These are phyloP conservation scores for Protomyctophum bolini DNA, from an alignment of 2,113 vertebrate genomes.

Conservation along the genomic window DNA sequence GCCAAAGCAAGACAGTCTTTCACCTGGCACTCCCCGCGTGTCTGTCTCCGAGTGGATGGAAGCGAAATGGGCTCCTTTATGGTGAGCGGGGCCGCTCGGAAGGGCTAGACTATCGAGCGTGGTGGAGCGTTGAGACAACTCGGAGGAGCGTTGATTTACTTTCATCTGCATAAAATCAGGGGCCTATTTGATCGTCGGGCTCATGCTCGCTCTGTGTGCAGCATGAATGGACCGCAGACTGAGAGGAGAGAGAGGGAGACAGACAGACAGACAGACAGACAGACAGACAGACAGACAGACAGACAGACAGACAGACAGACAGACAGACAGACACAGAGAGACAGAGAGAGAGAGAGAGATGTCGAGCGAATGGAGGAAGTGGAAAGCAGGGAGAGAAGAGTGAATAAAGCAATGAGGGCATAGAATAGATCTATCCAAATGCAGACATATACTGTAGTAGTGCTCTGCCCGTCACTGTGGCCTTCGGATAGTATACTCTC, in stretches of 20 bases:
- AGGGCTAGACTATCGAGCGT: slow-evolving; percentile 57
- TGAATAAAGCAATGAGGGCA: slow-evolving; percentile 14
- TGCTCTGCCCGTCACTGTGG: slow-evolving; percentile 34
- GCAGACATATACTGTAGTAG: slow-evolving; percentile 20
- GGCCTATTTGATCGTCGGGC: slow-evolving; percentile 59
- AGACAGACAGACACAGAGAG: background rate
- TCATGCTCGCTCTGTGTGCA: slow-evolving; percentile 7
- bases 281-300: slow-evolving; percentile 6
- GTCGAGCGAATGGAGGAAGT: background rate
- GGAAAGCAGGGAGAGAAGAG: background rate
- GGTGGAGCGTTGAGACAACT: slow-evolving; percentile 58
- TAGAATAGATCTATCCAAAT: slow-evolving; percentile 41
- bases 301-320: slow-evolving; percentile 8
- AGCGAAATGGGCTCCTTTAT: slow-evolving; percentile 56
- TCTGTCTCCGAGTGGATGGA: slow-evolving; percentile 57
- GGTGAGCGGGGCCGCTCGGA: slow-evolving; percentile 42
- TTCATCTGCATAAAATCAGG: slow-evolving; percentile 65
- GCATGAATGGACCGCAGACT: slow-evolving; percentile 40
- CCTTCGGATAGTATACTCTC: slow-evolving; percentile 55
- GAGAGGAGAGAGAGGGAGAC: slow-evolving; percentile 17
- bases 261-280: background rate
- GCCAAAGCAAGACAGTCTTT: slow-evolving; percentile 50
- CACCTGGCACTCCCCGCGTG: slow-evolving; percentile 50
- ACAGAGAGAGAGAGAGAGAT: background rate
- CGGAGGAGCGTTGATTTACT: slow-evolving; percentile 57